Base-by-base conservation (phyloP, 2,113 vertebrate genomes). In the Brachionichthys hirsutus region DNA sequence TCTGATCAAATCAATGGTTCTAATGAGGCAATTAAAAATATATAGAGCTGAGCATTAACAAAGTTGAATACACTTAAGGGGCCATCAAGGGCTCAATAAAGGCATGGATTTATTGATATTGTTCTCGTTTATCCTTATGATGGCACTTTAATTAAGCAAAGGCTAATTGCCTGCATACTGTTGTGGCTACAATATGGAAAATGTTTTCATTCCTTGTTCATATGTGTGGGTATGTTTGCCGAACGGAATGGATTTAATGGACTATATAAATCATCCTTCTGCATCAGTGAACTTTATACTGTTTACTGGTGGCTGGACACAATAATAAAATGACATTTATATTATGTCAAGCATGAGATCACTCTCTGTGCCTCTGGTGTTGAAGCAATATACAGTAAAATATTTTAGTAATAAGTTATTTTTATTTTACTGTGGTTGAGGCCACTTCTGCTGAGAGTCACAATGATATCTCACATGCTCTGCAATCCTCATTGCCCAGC, bases 11-110 rank as follows among this genome's bases (percentile, higher is more conserved):
- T 81, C 80, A 75, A 71, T 81, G 73, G 53, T 59, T 83, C 70
- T 83, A 87, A 87, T 77, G 75, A 77, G 60, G 56, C 77, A 82
- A 77, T 87, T 80, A 81, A 83, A 80, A 73, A 79, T 75, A 83
- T 80, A 81, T 77, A 73, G 63, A 75, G 54, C 62, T 58, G 19
- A 56, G 71, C 69, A 75, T 80, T 80, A 76, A 82, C 75, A 77
- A 81, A 85, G 57, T 78, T 58, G 72, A 79, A 84, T 73, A 53
- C 66, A 81, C 75, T 81, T 74, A 81, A 56, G 60, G 54, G 42
- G 60, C 72, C 63, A 62, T 77, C 64, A 58, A 77, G 41, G 44
- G 66, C 69, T 67, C 71, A 49, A 71, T 85, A 73, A 82, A 73
- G 67, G 35, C 62, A 62, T 54, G 43, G 67, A 80, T 83, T 72